Conservation (phyloP, 2,888 invertebrate genomes). For the Troilus luridus region DNA sequence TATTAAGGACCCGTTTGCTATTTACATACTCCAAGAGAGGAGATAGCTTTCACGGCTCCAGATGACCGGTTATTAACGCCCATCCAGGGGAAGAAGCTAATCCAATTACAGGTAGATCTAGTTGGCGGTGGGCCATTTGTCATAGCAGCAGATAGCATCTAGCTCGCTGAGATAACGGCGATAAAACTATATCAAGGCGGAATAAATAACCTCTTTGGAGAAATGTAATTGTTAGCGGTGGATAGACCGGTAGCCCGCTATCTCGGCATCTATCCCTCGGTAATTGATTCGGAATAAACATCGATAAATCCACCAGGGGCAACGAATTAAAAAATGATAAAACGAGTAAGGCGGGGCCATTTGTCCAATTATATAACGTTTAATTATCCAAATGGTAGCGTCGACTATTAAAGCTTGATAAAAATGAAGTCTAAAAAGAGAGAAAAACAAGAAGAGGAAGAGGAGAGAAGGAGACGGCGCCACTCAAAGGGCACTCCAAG, state of each 20-base stretch:
- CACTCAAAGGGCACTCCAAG: constrained; percentile 46
- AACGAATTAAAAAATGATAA: constrained; percentile 45
- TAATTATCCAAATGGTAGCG: constrained; percentile 50
- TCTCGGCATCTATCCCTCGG: constrained; percentile 10
- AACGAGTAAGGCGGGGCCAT: constrained; percentile 22
- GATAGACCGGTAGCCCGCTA: constrained; percentile 54
- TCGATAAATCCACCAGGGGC: constrained; percentile 42
- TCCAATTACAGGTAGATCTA: constrained; percentile 32
- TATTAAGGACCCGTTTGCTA: constrained; percentile 9
- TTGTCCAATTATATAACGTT: constrained; percentile 55
- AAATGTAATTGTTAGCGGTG: constrained; percentile 49
- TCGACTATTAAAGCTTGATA: constrained; percentile 43
- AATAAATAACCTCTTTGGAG: constrained; percentile 50
- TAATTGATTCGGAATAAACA: constrained; percentile 57
- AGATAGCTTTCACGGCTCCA: constrained; percentile 21
- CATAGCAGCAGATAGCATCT: constrained; percentile 35
- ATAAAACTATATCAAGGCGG: constrained; percentile 43
- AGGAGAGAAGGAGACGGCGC: constrained; percentile 45
- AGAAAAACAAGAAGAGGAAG: background rate
- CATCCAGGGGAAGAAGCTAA: constrained; percentile 23
- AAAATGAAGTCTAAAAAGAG: constrained; percentile 14
- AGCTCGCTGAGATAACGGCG: constrained; percentile 10
- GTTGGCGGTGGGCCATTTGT: constrained; percentile 44
- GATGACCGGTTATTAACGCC: constrained; percentile 43
- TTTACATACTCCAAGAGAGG: background rate